Evolutionary conservation across 2,113 vertebrate genomes (phyloP).

Genomic region (Herpetotheres cachinnans): DNA sequence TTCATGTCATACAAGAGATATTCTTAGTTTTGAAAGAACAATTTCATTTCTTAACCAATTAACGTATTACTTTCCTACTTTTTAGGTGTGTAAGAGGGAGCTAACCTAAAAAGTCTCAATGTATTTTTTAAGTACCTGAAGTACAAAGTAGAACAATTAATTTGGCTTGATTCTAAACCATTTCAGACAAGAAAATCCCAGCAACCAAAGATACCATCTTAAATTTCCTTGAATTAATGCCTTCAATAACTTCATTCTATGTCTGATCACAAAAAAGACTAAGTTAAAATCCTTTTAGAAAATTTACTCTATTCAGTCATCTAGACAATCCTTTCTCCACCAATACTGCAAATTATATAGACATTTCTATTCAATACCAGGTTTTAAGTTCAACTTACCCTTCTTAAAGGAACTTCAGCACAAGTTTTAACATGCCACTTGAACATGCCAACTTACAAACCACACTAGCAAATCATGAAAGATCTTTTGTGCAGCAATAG

Average conservation of each 20-base stretch:
- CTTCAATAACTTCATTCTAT: not conserved
- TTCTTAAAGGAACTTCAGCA: not conserved
- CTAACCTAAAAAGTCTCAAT: not conserved
- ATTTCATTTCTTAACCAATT: not conserved
- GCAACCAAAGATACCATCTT: not conserved
- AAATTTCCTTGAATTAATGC: not conserved
- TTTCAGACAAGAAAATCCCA: not conserved
- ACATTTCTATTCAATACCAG: not conserved
- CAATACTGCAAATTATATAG: not conserved
- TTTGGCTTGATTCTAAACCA: not conserved
- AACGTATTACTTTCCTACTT: not conserved
- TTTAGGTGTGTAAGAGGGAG: not conserved
- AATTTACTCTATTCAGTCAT: not conserved
- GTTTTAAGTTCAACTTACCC: not conserved
- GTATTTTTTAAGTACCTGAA: not conserved
- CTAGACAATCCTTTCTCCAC: not conserved
- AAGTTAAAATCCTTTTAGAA: not conserved
- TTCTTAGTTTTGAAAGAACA: not conserved
- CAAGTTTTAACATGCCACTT: not conserved
- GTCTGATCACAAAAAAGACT: not conserved
- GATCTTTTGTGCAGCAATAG: not conserved
- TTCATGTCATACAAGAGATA: not conserved
- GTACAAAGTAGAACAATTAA: not conserved
- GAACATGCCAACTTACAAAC: not conserved
- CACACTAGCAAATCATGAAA: not conserved